These are phyloP conservation scores for Parauchenoglanis ngamensis DNA, from an alignment of 2,797 vertebrate species.

Conservation along the genomic window DNA sequence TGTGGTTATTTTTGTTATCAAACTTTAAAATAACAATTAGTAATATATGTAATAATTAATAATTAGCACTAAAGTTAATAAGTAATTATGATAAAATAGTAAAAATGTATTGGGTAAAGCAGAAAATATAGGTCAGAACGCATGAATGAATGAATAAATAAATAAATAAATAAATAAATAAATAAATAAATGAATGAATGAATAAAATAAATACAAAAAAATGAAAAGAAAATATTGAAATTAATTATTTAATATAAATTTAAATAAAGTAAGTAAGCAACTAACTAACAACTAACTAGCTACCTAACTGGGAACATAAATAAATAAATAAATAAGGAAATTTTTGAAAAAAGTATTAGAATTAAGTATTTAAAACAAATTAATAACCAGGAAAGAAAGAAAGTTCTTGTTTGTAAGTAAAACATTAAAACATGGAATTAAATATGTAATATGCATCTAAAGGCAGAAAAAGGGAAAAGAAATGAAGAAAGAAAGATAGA, in stretches of 20 bases:
- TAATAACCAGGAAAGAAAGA: not conserved
- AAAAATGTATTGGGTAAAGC: not conserved
- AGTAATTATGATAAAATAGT: not conserved
- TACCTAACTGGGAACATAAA: not conserved
- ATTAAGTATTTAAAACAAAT: not conserved
- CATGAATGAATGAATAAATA: not conserved
- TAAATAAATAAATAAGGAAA: not conserved
- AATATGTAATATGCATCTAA: not conserved
- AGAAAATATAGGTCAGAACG: not conserved
- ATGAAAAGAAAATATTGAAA: not conserved
- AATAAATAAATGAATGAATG: not conserved
- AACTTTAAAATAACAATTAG: no score
- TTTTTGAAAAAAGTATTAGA: not conserved
- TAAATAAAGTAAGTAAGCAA: no score
- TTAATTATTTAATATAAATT: not conserved
- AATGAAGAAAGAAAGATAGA: no score
- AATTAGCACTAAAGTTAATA: not conserved
- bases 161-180: not conserved
- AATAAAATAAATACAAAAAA: no score
- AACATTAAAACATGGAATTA: not conserved
- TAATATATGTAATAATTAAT: no score
- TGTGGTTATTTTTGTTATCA: no score
- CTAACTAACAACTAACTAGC: no score
- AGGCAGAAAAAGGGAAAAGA: not conserved
- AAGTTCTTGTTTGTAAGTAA: not conserved